A percentile compares a stretch with the other conserved stretches of the same genome.
These are phyloP conservation scores for Napeogenes sylphis DNA, from an alignment of 2,888 invertebrate genomes.

Conservation along the genomic window DNA sequence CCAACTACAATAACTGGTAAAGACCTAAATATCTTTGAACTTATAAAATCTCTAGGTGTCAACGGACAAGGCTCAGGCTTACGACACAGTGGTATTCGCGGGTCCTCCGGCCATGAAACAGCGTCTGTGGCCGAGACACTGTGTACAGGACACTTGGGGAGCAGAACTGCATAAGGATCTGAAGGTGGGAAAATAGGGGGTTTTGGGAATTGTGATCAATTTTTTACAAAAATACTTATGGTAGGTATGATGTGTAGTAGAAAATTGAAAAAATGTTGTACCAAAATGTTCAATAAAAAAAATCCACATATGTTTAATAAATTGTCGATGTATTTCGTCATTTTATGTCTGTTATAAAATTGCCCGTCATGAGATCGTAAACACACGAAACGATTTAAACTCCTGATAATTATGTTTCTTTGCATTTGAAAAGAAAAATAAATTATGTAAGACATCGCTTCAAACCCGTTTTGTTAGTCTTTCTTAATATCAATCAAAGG, in stretches of 20 bases:
- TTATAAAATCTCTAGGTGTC: constrained; percentile 70
- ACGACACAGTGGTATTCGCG: constrained; percentile 95
- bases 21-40: neutral
- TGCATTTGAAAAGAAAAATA: no score
- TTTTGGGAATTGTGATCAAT: neutral
- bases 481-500: no score
- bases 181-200: constrained; percentile 73
- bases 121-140: constrained; percentile 96
- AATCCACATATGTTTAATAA: no score
- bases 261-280: neutral
- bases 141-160: constrained; percentile 97
- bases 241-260: neutral
- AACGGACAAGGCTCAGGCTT: constrained; percentile 86
- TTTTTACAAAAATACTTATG: neutral
- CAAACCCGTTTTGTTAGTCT: no score
- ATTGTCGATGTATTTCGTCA: no score
- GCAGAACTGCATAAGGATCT: constrained; percentile 94
- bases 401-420: no score
- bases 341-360: no score
- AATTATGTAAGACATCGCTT: no score
- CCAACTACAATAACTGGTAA: no score
- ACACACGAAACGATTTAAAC: no score
- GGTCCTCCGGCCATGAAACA: constrained; percentile 92
- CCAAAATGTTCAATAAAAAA: no score
- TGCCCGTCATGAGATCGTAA: no score